phyloP scores from a whole-genome alignment of 2,797 vertebrate species.

The Chelidonichthys spinosus region DNA sequence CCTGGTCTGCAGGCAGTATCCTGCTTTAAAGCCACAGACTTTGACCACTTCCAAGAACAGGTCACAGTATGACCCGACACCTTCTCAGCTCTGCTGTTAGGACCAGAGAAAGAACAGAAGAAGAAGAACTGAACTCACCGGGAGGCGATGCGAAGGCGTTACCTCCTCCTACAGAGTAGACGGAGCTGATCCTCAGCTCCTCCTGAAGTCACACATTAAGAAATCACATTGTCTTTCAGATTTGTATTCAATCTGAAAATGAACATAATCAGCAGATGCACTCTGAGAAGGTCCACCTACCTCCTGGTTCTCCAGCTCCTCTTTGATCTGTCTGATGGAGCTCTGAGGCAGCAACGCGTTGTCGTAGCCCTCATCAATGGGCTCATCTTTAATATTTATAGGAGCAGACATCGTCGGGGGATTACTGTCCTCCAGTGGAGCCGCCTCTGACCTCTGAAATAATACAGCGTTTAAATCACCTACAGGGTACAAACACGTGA shows the following conservation, averaged over 20 bases:
- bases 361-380: conserved; percentile 97
- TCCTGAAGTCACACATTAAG: conserved; percentile 77
- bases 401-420: conserved; percentile 42
- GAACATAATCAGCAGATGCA: not conserved
- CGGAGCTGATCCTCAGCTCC: conserved; percentile 94
- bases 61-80: not conserved
- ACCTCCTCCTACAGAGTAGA: conserved; percentile 83
- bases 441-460: conserved; percentile 60
- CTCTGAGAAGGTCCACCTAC: conserved; percentile 67
- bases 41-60: not conserved
- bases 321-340: conserved; percentile 88
- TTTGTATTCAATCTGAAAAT: no score
- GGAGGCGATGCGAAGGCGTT: conserved; percentile 68
- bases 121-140: conserved; percentile 64
- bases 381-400: conserved; percentile 97
- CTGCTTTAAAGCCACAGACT: not conserved
- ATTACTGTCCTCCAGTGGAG: conserved; percentile 61
- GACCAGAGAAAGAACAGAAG: not conserved
- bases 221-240: not conserved
- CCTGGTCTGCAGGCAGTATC: not conserved
- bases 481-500: not conserved
- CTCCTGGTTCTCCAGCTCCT: conserved; percentile 95
- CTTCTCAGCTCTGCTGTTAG: not conserved
- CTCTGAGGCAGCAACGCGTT: conserved; percentile 92
- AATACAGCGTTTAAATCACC: conserved; percentile 3